These are phyloP conservation scores for Vipera ursinii DNA, from an alignment of 2,797 vertebrate species.

Conservation along the genomic window DNA sequence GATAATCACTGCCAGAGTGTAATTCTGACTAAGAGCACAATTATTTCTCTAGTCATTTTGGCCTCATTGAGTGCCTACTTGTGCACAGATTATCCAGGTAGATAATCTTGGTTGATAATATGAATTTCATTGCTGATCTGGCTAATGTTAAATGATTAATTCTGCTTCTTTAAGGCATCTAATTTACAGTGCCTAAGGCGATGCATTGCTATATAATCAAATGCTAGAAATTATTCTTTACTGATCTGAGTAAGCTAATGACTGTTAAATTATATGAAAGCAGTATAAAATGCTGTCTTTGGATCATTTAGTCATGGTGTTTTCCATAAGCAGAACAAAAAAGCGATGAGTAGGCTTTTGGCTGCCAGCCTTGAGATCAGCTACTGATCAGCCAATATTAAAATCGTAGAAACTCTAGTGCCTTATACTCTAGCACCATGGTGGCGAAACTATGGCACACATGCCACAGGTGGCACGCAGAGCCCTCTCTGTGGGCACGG, in stretches of 20 bases:
- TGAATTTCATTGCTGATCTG: neutral
- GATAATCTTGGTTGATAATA: neutral
- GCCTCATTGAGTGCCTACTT: accelerated
- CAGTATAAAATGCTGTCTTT: neutral
- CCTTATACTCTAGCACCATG: neutral
- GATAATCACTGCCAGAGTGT: neutral
- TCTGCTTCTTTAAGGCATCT: accelerated
- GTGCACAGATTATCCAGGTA: accelerated
- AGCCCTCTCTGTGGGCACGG: no score
- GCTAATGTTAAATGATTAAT: accelerated
- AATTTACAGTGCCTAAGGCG: no score
- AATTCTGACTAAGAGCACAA: neutral
- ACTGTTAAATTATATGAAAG: neutral
- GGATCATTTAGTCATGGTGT: neutral
- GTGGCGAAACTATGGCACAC: no score
- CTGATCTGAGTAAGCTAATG: accelerated
- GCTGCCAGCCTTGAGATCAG: neutral
- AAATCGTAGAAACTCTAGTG: neutral
- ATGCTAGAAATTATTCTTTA: slow-evolving; percentile 1
- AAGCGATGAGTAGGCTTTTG: neutral
- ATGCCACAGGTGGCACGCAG: no score
- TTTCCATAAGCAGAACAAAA: neutral
- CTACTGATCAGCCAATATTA: no score
- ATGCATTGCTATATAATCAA: neutral
- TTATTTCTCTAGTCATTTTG: neutral